phyloP scores from a whole-genome alignment of 64 coral and sea anemone species.

The Montipora cactus region DNA sequence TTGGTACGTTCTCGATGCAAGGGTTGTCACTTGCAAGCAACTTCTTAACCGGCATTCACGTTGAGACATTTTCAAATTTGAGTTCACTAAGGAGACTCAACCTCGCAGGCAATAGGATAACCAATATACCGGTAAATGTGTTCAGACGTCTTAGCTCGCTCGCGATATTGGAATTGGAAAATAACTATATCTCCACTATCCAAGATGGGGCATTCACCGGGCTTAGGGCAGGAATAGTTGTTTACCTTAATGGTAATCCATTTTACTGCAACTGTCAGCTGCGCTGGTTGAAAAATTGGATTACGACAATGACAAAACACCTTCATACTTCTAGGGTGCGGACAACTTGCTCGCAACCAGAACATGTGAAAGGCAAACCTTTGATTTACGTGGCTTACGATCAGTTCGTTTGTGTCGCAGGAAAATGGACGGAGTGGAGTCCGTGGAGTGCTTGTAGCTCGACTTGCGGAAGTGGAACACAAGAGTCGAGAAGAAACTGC shows the following conservation, averaged over 20 bases:
- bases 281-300: slow-evolving; percentile 89
- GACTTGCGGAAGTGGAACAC: slow-evolving; percentile 72
- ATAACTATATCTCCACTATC: slow-evolving; percentile 73
- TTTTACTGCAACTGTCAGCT: slow-evolving; percentile 93
- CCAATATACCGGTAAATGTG: slow-evolving; percentile 29
- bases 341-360: slow-evolving; percentile 57
- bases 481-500: slow-evolving; percentile 57
- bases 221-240: slow-evolving; percentile 47
- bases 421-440: slow-evolving; percentile 77
- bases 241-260: slow-evolving; percentile 66
- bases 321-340: slow-evolving; percentile 55
- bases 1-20: slow-evolving; percentile 65
- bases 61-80: slow-evolving; percentile 30
- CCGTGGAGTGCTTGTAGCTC: slow-evolving; percentile 58
- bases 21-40: slow-evolving; percentile 78
- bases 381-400: slow-evolving; percentile 48
- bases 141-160: slow-evolving; percentile 61
- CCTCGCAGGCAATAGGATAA: slow-evolving; percentile 68
- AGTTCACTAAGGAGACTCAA: slow-evolving; percentile 51
- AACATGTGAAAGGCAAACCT: slow-evolving; percentile 48
- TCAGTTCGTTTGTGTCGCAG: slow-evolving; percentile 62
- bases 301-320: slow-evolving; percentile 30
- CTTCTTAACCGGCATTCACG: slow-evolving; percentile 60
- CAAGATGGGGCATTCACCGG: slow-evolving; percentile 35
- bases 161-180: slow-evolving; percentile 65